These are phyloP conservation scores for Parascotia fuliginaria DNA, from an alignment of 2,888 invertebrate species.

Conservation along the genomic window DNA sequence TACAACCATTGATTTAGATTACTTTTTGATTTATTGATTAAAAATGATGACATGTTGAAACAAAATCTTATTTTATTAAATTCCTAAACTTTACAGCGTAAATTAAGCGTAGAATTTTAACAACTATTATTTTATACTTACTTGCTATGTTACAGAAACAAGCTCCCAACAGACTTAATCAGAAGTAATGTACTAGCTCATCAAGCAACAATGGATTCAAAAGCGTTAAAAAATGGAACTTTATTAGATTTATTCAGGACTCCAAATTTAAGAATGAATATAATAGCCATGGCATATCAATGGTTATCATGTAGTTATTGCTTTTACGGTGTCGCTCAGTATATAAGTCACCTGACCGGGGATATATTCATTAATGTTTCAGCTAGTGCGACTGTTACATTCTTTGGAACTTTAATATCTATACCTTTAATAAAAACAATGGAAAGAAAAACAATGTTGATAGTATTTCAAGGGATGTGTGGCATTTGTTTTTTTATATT, in stretches of 20 bases:
- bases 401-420: slow-evolving; percentile 85
- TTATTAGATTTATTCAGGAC: slow-evolving; percentile 89
- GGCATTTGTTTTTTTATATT: slow-evolving; percentile 87
- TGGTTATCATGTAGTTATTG: slow-evolving; percentile 93
- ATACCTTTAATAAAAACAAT: slow-evolving; percentile 88
- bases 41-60: too few species aligned
- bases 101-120: too few species aligned
- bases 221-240: slow-evolving; percentile 76
- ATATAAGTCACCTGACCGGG: slow-evolving; percentile 91
- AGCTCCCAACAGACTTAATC: slow-evolving; percentile 76
- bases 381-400: slow-evolving; percentile 88
- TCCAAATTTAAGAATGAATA: slow-evolving; percentile 89
- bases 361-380: slow-evolving; percentile 93
- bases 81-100: too few species aligned
- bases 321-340: slow-evolving; percentile 93
- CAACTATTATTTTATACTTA: not conserved
- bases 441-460: slow-evolving; percentile 88
- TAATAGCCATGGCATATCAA: slow-evolving; percentile 89
- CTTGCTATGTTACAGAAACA: slow-evolving; percentile 68
- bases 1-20: too few species aligned
- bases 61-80: too few species aligned
- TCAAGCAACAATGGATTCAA: slow-evolving; percentile 55
- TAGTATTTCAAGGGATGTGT: slow-evolving; percentile 87
- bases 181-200: slow-evolving; percentile 67
- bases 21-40: too few species aligned